phyloP scores from a whole-genome alignment of 2,888 invertebrate species.

The Holacanthella duospinosa region DNA sequence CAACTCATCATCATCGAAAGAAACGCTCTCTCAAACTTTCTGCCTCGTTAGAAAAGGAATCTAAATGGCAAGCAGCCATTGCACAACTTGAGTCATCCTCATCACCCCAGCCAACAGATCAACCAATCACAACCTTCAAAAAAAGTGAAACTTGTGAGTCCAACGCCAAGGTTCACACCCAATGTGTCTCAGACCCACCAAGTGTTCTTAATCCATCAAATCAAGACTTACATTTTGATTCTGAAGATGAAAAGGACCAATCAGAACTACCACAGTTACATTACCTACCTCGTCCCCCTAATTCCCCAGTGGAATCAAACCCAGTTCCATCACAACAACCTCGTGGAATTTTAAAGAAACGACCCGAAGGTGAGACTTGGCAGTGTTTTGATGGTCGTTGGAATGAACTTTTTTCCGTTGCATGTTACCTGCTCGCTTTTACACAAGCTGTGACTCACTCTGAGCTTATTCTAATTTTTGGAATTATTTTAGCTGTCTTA shows the following conservation, averaged over 20 bases:
- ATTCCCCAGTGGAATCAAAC: not conserved
- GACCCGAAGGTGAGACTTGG: slow-evolving; percentile 27
- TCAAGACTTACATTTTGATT: not conserved
- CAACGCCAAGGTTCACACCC: no score
- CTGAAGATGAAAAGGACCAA: no score
- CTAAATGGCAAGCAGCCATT: not conserved
- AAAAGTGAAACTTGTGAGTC: no score
- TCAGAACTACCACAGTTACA: not conserved
- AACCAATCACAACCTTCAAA: not conserved
- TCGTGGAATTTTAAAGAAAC: slow-evolving; percentile 16
- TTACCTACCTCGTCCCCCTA: not conserved
- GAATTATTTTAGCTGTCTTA: slow-evolving; percentile 55
- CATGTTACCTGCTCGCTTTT: slow-evolving; percentile 65
- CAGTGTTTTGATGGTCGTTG: slow-evolving; percentile 20
- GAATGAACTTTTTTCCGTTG: slow-evolving; percentile 45
- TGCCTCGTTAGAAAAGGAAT: not conserved
- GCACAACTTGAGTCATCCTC: not conserved
- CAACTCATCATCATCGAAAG: not conserved
- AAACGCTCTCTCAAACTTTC: not conserved
- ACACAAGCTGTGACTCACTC: slow-evolving; percentile 58
- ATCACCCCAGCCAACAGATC: not conserved
- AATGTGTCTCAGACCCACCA: not conserved
- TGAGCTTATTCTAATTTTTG: slow-evolving; percentile 63
- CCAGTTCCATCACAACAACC: not conserved
- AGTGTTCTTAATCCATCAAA: not conserved